Conservation (phyloP, 2,113 vertebrate genomes). For the mouse (Mus musculus) region DNA sequence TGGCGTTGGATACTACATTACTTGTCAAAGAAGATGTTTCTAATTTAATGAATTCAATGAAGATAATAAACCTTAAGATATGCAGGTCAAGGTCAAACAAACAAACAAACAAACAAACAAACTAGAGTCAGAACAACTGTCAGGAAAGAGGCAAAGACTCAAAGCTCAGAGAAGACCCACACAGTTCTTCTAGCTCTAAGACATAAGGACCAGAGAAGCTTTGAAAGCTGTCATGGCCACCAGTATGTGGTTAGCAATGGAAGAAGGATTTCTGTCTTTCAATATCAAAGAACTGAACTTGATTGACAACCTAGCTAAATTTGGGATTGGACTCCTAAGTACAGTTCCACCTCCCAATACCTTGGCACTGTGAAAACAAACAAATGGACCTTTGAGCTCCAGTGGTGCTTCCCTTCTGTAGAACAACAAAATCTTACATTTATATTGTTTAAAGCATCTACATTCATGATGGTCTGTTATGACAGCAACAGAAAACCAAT, state of each 20-base stretch:
- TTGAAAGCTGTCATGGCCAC: background rate
- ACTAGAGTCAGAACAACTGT: background rate
- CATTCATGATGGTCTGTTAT: conserved; percentile 5
- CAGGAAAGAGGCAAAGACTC: background rate
- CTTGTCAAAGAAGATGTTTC: background rate
- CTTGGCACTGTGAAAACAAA: background rate
- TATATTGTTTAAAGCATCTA: background rate
- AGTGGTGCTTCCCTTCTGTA: background rate
- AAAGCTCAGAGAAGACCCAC: background rate
- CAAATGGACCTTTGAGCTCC: background rate
- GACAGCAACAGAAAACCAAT: conserved; percentile 4
- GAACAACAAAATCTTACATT: background rate
- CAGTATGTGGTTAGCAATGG: background rate
- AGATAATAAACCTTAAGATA: conserved; percentile 4
- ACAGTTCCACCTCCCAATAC: background rate
- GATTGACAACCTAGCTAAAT: background rate
- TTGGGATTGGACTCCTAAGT: conserved; percentile 4
- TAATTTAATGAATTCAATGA: background rate
- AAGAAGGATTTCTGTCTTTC: background rate
- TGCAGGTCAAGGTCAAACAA: background rate
- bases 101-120: background rate
- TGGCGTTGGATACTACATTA: background rate
- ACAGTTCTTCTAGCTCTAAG: background rate
- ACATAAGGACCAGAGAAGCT: too few species aligned
- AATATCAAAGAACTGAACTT: background rate